Conservation (phyloP, 2,113 vertebrate genomes). For the Aspidoscelis tigris region DNA sequence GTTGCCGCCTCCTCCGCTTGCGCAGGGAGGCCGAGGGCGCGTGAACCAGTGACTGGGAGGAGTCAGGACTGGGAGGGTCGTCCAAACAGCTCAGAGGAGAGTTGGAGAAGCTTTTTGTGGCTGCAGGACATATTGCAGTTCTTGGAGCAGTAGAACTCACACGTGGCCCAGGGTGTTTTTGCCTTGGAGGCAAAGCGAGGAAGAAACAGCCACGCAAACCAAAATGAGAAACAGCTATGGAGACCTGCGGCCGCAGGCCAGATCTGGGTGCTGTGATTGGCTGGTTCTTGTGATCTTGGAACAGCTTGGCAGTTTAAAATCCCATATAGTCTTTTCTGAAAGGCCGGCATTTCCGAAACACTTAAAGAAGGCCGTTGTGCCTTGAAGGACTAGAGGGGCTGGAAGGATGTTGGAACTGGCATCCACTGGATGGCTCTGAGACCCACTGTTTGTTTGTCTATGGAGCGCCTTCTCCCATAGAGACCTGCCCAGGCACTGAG, state of each 20-base stretch:
- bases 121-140: no score
- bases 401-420: background rate
- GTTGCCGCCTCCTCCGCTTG: no score
- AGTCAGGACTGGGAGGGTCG: background rate
- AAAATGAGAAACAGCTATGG: background rate
- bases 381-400: background rate
- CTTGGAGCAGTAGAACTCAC: background rate
- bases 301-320: background rate
- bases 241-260: background rate
- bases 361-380: background rate
- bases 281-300: background rate
- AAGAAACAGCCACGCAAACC: no score
- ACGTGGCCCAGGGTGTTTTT: no score
- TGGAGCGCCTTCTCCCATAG: no score
- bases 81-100: background rate
- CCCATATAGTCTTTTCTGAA: background rate
- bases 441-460: background rate
- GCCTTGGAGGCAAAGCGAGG: no score
- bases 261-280: background rate
- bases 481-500: no score
- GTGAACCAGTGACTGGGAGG: no score
- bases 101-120: no score
- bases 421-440: background rate
- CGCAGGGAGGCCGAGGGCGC: background rate
- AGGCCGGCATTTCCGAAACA: background rate